phyloP scores from a whole-genome alignment of 2,797 vertebrate genomes.

The Cercopithecus mitis region DNA sequence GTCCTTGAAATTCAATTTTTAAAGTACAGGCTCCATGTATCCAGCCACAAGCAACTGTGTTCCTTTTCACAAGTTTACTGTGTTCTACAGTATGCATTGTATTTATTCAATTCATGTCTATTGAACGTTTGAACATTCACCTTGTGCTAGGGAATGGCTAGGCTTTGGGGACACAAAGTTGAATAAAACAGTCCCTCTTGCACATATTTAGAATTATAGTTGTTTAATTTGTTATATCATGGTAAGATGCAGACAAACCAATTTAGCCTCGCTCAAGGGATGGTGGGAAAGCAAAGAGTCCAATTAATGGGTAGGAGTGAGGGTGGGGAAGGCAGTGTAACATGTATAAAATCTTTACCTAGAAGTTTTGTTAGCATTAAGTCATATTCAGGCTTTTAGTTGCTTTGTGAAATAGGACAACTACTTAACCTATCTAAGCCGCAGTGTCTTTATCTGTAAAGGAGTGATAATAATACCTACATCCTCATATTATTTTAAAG shows the following conservation, averaged over 20 bases:
- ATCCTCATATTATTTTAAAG: slow-evolving; percentile 37
- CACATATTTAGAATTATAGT: background rate
- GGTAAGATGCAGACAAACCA: background rate
- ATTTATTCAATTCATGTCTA: background rate
- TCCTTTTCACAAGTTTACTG: background rate
- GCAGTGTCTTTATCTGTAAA: background rate
- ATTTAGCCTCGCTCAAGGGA: background rate
- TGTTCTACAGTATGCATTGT: background rate
- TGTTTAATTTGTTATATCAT: background rate
- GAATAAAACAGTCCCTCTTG: background rate
- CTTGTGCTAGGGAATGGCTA: background rate
- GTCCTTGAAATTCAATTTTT: background rate
- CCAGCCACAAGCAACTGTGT: background rate
- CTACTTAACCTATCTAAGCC: background rate
- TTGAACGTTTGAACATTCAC: background rate
- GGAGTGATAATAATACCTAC: background rate
- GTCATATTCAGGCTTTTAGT: background rate
- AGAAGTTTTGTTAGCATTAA: background rate
- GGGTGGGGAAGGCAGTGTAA: background rate
- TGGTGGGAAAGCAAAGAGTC: background rate
- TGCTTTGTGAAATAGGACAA: background rate
- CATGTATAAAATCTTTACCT: background rate
- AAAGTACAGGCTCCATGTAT: background rate
- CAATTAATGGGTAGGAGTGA: background rate
- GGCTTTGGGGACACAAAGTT: slow-evolving; percentile 1